These are phyloP conservation scores for Apodemus sylvaticus DNA, from an alignment of 2,113 vertebrate genomes.

Conservation along the genomic window DNA sequence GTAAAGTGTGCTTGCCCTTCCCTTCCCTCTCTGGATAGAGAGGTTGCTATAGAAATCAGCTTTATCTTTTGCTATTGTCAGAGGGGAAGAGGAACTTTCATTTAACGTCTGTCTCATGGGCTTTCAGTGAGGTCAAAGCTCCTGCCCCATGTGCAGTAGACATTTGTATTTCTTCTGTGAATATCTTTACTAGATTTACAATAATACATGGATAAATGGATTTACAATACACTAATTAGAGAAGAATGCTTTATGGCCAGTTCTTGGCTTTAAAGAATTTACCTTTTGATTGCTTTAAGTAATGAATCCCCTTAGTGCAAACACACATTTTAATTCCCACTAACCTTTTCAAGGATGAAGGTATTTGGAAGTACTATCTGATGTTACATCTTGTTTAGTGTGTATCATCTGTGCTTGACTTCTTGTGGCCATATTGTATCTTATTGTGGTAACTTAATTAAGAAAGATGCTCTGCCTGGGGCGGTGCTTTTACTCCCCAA, in stretches of 20 bases:
- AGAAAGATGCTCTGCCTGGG: background rate
- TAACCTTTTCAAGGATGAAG: background rate
- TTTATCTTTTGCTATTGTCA: background rate
- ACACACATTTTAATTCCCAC: background rate
- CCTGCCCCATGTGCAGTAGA: background rate
- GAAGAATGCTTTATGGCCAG: background rate
- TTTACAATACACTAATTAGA: background rate
- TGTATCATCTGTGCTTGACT: background rate
- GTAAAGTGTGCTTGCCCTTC: background rate
- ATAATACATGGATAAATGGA: background rate
- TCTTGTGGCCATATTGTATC: background rate
- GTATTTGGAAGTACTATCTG: background rate
- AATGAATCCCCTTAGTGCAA: background rate
- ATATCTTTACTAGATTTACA: constrained; percentile 5
- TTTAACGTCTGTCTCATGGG: background rate
- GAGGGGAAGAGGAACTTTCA: background rate
- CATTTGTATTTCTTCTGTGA: constrained; percentile 16
- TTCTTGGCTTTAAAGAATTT: constrained; percentile 27
- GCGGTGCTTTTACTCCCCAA: background rate
- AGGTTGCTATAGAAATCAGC: background rate
- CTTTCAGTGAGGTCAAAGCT: background rate
- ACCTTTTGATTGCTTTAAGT: background rate
- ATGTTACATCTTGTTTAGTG: background rate
- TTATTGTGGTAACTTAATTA: constrained; percentile 14
- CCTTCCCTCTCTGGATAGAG: background rate